A percentile compares a stretch with the other conserved stretches of the same genome.
Evolutionary conservation across 1,140 invertebrate genomes (phyloP).

Genomic region (Oppia nitens): DNA sequence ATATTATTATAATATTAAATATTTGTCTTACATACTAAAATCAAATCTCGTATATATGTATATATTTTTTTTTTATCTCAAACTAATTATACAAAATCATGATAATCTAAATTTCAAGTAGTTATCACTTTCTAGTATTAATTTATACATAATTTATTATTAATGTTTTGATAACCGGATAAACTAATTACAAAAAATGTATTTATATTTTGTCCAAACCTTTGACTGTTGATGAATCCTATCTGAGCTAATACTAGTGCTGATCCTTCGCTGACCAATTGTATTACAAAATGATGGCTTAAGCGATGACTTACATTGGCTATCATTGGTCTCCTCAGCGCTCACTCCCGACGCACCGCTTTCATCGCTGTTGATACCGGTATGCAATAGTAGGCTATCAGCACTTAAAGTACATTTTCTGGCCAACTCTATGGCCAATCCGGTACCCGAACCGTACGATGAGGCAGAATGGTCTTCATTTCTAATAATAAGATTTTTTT

Average conservation of each 20-base stretch:
- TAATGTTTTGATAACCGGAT: too few species aligned
- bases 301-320: neutral
- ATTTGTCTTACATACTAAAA: too few species aligned
- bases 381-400: slow-evolving; percentile 18
- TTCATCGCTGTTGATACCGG: neutral
- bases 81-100: too few species aligned
- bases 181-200: too few species aligned
- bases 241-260: slow-evolving; percentile 12
- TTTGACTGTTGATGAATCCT: slow-evolving; percentile 8
- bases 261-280: slow-evolving; percentile 1
- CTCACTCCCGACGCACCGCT: neutral
- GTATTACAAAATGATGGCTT: neutral
- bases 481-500: neutral
- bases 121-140: too few species aligned
- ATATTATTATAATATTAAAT: too few species aligned
- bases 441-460: slow-evolving; percentile 8
- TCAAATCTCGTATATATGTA: too few species aligned
- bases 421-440: slow-evolving; percentile 22
- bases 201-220: too few species aligned
- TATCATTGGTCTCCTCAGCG: neutral
- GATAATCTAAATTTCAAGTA: too few species aligned
- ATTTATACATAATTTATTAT: too few species aligned
- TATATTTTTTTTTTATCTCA: too few species aligned
- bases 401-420: slow-evolving; percentile 20
- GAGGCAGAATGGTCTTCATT: slow-evolving; percentile 9